These are phyloP conservation scores for Athene cunicularia DNA, from an alignment of 2,113 vertebrate genomes.

Conservation along the genomic window DNA sequence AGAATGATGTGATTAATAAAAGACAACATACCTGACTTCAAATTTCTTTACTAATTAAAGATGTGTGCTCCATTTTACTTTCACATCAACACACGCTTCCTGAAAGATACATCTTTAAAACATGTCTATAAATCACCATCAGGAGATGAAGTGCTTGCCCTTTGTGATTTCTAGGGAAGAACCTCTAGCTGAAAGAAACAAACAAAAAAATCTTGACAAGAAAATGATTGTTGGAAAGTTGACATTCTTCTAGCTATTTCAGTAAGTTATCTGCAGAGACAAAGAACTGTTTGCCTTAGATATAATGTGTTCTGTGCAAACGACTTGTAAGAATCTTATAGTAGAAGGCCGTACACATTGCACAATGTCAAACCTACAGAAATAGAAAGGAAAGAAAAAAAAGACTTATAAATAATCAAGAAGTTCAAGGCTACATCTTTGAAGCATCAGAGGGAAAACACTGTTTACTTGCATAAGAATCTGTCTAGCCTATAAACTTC, in stretches of 20 bases:
- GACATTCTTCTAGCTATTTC: background rate
- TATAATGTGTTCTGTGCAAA: background rate
- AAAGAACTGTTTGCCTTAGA: background rate
- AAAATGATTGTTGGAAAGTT: background rate
- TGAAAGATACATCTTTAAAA: background rate
- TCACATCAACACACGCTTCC: background rate
- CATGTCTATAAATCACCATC: background rate
- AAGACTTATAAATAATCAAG: background rate
- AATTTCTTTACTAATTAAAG: background rate
- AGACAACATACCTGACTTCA: background rate
- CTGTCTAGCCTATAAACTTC: background rate
- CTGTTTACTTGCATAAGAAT: slow-evolving; percentile 17
- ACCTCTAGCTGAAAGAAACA: background rate
- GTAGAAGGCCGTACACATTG: background rate
- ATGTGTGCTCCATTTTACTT: background rate
- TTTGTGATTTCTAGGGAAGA: background rate
- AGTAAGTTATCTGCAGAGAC: background rate
- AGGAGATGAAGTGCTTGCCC: background rate
- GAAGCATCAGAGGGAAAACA: background rate
- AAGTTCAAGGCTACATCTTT: background rate
- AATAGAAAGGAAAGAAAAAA: background rate
- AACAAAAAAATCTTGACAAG: background rate
- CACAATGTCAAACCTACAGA: accelerated
- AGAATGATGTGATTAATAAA: background rate
- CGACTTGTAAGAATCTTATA: background rate